Conservation (phyloP, 2,797 vertebrate genomes). For the Thamnophis elegans region DNA sequence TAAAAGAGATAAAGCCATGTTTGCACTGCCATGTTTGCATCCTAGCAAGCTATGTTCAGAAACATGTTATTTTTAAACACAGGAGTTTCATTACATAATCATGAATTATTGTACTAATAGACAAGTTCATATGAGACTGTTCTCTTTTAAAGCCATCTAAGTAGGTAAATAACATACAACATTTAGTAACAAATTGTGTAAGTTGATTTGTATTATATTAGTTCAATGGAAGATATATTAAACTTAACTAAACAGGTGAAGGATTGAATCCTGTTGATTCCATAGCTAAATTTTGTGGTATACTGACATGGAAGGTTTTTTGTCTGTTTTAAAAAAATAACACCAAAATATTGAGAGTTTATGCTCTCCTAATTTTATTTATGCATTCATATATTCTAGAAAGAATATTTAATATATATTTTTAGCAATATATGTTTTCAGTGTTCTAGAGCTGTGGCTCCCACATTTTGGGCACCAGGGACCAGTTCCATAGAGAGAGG, state of each 20-base stretch:
- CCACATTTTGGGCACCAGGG: background rate
- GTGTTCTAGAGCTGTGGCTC: background rate
- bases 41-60: background rate
- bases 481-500: background rate
- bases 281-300: background rate
- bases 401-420: background rate
- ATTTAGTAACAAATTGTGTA: background rate
- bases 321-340: background rate
- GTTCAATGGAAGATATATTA: background rate
- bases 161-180: background rate
- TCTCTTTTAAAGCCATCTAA: background rate
- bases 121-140: background rate
- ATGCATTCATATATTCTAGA: background rate
- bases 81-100: background rate
- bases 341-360: background rate
- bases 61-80: background rate
- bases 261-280: background rate
- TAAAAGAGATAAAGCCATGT: background rate
- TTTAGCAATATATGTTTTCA: background rate
- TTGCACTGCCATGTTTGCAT: background rate
- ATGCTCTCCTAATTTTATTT: background rate
- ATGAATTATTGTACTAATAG: background rate
- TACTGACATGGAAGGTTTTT: background rate
- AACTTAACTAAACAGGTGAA: background rate
- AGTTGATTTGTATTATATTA: background rate